Conservation (phyloP, 2,797 vertebrate species). For the Mionectes olivaceus region DNA sequence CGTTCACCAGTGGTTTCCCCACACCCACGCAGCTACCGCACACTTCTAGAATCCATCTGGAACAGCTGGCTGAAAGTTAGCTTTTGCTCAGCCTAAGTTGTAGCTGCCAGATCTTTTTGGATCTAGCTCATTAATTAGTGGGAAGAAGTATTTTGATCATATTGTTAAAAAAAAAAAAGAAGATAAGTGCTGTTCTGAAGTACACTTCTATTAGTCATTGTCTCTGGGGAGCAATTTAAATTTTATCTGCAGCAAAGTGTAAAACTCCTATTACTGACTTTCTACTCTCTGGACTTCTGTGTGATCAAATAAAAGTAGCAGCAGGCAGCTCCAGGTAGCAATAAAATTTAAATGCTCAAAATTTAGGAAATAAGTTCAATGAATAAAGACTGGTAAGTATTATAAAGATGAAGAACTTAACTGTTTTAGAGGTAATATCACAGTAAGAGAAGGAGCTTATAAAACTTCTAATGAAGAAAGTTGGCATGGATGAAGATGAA, state of each 20-base stretch:
- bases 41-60: background rate
- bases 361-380: constrained; percentile 55
- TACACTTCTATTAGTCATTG: constrained; percentile 7
- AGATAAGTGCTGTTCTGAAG: background rate
- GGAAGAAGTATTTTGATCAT: constrained; percentile 19
- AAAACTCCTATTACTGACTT: constrained; percentile 26
- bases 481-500: background rate
- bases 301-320: constrained; percentile 38
- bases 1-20: background rate
- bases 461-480: background rate
- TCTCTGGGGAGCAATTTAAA: constrained; percentile 37
- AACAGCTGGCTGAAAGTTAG: background rate
- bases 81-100: background rate
- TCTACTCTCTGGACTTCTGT: constrained; percentile 7
- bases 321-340: background rate
- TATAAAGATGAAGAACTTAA: background rate
- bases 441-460: background rate
- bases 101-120: background rate
- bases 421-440: background rate
- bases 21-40: background rate
- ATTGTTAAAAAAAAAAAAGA: background rate
- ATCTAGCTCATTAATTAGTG: background rate
- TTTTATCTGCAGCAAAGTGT: constrained; percentile 29
- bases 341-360: constrained; percentile 54
- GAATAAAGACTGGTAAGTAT: background rate